A percentile compares a stretch with the other conserved stretches of the same genome.
Evolutionary conservation across 2,113 vertebrate genomes (phyloP).

Genomic region (Neodontobutis hainanensis): DNA sequence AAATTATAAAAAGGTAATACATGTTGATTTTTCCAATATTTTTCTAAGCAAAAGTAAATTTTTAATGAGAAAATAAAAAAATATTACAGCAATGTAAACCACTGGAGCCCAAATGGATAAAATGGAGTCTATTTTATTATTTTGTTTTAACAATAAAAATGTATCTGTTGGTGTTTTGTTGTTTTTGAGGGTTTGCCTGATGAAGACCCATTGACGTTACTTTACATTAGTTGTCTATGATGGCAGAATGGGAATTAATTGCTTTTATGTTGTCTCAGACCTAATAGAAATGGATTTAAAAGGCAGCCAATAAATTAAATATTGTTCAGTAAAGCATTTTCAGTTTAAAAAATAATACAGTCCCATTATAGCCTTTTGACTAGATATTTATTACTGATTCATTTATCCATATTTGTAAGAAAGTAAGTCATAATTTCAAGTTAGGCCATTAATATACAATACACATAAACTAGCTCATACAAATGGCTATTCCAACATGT

Average conservation of each 20-base stretch:
- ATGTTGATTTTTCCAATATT: slow-evolving; percentile 24
- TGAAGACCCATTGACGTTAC: no score
- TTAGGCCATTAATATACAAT: no score
- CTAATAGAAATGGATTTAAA: slow-evolving; percentile 2
- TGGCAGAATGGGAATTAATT: neutral
- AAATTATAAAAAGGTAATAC: slow-evolving; percentile 29
- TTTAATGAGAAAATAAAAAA: no score
- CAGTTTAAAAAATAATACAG: no score
- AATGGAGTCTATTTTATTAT: neutral
- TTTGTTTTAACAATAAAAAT: neutral
- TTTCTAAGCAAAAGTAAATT: slow-evolving; percentile 11
- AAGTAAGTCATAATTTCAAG: no score
- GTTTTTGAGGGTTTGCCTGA: no score
- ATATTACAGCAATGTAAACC: slow-evolving; percentile 7
- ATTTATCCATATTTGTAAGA: no score
- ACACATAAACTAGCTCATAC: no score
- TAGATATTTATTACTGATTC: no score
- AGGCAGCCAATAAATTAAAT: neutral
- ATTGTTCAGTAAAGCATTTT: neutral
- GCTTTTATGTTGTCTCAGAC: neutral
- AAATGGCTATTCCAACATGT: no score
- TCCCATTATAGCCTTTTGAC: no score
- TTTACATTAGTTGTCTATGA: no score
- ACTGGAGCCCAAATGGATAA: neutral
- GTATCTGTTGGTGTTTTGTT: slow-evolving; percentile 6